A percentile compares a stretch with the other conserved stretches of the same genome.
phyloP scores from a whole-genome alignment of 2,797 vertebrate genomes.

The Sebastes hubbsi region DNA sequence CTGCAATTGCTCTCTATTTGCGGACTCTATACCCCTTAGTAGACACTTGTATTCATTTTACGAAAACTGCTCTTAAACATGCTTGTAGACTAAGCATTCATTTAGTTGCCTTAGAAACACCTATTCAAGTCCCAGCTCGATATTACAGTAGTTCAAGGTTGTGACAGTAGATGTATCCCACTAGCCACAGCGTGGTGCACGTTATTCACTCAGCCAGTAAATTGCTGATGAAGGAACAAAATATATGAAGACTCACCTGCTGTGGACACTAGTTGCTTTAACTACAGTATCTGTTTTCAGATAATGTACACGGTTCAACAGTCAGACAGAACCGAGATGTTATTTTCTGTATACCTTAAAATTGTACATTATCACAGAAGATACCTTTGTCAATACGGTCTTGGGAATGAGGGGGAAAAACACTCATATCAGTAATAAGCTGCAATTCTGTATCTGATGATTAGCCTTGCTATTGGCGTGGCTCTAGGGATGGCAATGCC shows the following conservation, averaged over 20 bases:
- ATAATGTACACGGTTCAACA: neutral
- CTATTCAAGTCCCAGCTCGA: neutral
- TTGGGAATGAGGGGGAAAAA: neutral
- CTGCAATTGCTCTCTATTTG: neutral
- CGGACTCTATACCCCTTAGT: neutral
- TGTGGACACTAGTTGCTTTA: conserved; percentile 25
- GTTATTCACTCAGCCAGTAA: conserved; percentile 39
- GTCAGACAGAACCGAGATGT: neutral
- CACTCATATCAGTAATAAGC: neutral
- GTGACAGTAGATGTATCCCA: neutral
- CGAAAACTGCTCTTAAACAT: neutral
- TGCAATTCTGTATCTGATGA: neutral
- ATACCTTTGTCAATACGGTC: neutral
- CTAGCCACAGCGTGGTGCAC: conserved; percentile 22
- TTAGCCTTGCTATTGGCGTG: neutral
- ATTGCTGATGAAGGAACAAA: conserved; percentile 26
- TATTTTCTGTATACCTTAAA: neutral
- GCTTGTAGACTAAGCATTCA: neutral
- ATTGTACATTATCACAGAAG: neutral
- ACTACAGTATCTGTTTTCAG: neutral
- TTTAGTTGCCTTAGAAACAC: neutral
- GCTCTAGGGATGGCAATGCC: neutral
- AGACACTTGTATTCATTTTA: neutral
- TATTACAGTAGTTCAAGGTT: conserved; percentile 10
- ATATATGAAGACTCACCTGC: conserved; percentile 10